Evolutionary conservation across 2,888 invertebrate genomes (phyloP).

Genomic region (Acleris cristana): DNA sequence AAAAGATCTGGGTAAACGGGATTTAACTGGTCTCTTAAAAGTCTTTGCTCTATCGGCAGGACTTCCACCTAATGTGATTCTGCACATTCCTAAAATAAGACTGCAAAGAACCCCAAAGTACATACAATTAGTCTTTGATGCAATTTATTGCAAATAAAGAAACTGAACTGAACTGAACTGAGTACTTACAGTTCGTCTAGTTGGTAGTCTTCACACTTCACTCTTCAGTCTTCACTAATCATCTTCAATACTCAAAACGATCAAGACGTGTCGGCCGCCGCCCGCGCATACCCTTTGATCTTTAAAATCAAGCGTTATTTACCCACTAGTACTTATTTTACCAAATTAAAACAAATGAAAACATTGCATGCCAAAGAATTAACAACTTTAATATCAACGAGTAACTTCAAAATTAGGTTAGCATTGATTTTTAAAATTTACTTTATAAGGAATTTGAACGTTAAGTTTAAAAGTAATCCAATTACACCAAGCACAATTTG

Average conservation of each 20-base stretch:
- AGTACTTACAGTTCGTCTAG: no score
- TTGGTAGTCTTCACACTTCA: no score
- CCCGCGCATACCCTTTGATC: slow-evolving; percentile 77
- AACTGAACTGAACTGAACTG: no score
- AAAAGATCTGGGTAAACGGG: no score
- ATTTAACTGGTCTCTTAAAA: no score
- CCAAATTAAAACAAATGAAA: slow-evolving; percentile 53
- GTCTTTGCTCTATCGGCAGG: no score
- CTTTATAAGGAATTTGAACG: slow-evolving; percentile 13
- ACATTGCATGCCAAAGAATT: slow-evolving; percentile 15
- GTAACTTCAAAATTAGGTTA: not conserved
- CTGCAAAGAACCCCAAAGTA: no score
- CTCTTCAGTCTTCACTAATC: no score
- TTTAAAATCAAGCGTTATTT: slow-evolving; percentile 75
- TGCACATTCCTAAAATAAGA: no score
- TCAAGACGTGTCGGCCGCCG: slow-evolving; percentile 61
- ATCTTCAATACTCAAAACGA: slow-evolving; percentile 51
- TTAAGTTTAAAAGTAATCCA: slow-evolving; percentile 1
- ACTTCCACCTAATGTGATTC: no score
- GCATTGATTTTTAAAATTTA: slow-evolving; percentile 34
- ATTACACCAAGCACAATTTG: not conserved
- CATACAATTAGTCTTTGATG: no score
- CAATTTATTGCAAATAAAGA: no score
- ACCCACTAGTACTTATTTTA: slow-evolving; percentile 73
- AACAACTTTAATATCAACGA: slow-evolving; percentile 14